These are phyloP conservation scores for Epizoanthus ramosus DNA, from an alignment of 92 coral and sea anemone genomes.

Conservation along the genomic window DNA sequence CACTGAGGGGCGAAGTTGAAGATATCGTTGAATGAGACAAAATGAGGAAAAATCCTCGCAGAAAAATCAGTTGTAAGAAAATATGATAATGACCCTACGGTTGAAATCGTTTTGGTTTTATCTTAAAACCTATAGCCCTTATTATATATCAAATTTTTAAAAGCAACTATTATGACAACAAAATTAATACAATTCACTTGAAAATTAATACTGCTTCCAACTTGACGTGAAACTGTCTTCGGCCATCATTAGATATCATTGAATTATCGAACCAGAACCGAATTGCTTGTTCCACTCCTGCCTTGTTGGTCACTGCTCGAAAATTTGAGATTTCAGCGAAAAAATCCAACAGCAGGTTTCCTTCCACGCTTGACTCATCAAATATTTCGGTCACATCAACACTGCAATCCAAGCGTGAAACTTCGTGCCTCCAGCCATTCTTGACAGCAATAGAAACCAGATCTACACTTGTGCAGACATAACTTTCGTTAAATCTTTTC, in stretches of 20 bases:
- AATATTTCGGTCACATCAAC: constrained; percentile 7
- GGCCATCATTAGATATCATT: background rate
- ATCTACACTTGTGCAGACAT: background rate
- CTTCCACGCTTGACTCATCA: background rate
- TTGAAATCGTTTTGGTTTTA: too few species aligned
- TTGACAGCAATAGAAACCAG: background rate
- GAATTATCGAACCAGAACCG: background rate
- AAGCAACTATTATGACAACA: too few species aligned
- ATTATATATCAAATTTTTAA: too few species aligned
- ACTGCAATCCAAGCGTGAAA: background rate
- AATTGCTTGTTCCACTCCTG: background rate
- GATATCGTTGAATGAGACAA: too few species aligned
- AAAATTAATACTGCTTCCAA: background rate
- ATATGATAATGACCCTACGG: too few species aligned
- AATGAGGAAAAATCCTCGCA: too few species aligned
- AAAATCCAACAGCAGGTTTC: background rate
- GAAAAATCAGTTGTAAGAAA: too few species aligned
- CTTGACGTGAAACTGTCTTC: background rate
- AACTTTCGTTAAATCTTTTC: background rate
- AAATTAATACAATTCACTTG: too few species aligned
- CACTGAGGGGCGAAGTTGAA: too few species aligned
- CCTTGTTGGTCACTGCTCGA: background rate
- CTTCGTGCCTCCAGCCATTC: background rate
- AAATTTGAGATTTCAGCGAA: background rate
- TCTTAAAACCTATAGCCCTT: too few species aligned